Evolutionary conservation across 2,797 vertebrate species (phyloP).

Genomic region (Scleropages formosus): DNA sequence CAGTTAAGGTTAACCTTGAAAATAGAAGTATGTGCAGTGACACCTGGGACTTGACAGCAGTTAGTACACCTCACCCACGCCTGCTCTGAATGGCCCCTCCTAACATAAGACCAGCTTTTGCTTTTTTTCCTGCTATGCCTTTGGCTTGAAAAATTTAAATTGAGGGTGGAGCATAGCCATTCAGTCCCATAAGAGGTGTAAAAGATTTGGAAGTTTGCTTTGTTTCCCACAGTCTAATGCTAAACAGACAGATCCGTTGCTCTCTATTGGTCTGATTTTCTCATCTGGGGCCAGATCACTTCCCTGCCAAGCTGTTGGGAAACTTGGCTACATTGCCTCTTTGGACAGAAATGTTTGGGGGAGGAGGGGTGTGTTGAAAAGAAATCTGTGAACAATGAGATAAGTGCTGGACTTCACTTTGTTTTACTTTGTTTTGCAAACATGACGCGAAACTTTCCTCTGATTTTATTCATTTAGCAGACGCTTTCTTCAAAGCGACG

Average conservation of each 20-base stretch:
- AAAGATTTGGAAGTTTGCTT: not conserved
- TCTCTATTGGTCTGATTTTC: not conserved
- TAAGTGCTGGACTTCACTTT: not conserved
- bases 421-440: no score
- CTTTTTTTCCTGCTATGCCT: not conserved
- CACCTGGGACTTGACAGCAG: not conserved
- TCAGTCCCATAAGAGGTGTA: slow-evolving; percentile 13
- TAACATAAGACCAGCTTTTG: no score
- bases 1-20: not conserved
- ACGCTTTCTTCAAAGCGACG: no score
- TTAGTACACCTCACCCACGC: no score
- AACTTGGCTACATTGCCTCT: not conserved
- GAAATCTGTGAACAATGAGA: no score
- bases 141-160: not conserved
- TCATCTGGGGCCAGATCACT: not conserved
- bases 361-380: no score
- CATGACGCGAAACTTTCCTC: no score
- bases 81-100: no score
- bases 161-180: not conserved
- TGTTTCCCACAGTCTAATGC: slow-evolving; percentile 19
- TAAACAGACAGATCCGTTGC: slow-evolving; percentile 9
- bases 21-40: not conserved
- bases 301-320: not conserved
- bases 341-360: no score
- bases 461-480: no score